phyloP scores from a whole-genome alignment of 37 sponge, comb jelly and placozoan genomes.

The Theonella swinhoei region DNA sequence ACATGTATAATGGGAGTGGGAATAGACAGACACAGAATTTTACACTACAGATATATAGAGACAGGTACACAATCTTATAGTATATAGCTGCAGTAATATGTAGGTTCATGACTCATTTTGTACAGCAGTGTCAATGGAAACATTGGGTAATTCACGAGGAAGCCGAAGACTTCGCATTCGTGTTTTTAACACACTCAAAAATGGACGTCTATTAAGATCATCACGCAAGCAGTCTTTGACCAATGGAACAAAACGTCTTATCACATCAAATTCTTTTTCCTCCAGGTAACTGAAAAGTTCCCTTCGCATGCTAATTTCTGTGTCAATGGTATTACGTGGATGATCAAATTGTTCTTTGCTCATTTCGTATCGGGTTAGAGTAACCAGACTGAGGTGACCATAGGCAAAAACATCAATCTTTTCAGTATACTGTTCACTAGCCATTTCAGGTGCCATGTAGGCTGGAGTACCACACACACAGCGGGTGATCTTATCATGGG shows the following conservation, averaged over 20 bases:
- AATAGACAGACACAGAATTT: too few relatives aligned
- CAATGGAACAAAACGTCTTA: background rate
- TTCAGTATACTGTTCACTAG: background rate
- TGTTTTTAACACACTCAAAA: too few relatives aligned
- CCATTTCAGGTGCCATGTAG: background rate
- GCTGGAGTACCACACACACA: background rate
- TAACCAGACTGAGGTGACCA: background rate
- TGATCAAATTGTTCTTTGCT: background rate
- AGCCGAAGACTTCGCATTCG: background rate
- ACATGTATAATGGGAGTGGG: too few relatives aligned
- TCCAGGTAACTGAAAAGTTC: background rate
- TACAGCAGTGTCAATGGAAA: background rate
- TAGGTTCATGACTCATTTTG: too few relatives aligned
- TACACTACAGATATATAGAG: too few relatives aligned
- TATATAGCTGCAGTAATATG: too few relatives aligned
- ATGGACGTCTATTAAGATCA: background rate
- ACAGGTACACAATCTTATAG: too few relatives aligned
- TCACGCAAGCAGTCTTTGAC: background rate
- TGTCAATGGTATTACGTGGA: background rate
- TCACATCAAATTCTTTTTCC: background rate
- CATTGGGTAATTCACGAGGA: background rate
- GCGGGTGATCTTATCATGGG: background rate
- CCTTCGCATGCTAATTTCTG: background rate
- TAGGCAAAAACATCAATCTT: background rate
- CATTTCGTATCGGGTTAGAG: background rate